These are phyloP conservation scores for Temnothorax nylanderi DNA, from an alignment of 1,140 invertebrate species.

Conservation along the genomic window DNA sequence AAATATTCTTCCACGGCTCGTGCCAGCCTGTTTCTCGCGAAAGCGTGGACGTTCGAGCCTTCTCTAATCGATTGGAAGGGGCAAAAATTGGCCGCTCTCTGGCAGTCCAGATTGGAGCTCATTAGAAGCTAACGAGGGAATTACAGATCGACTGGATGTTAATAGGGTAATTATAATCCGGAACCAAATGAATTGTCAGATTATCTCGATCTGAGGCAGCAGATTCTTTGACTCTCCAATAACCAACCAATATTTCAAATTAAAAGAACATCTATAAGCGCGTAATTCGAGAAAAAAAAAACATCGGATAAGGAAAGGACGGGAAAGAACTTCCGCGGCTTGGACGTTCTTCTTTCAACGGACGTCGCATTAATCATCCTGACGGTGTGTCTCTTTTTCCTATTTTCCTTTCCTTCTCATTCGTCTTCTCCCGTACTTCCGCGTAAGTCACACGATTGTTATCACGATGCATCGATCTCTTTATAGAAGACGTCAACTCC, in stretches of 20 bases:
- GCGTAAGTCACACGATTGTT: slow-evolving; percentile 46
- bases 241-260: not conserved
- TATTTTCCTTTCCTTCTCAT: not conserved
- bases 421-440: not conserved
- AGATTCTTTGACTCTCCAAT: not conserved
- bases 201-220: not conserved
- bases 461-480: slow-evolving; percentile 25
- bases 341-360: slow-evolving; percentile 35
- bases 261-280: not conserved
- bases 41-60: not conserved
- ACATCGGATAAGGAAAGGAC: not conserved
- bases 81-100: slow-evolving; percentile 42
- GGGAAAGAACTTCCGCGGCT: not conserved
- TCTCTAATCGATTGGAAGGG: slow-evolving; percentile 52
- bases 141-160: slow-evolving; percentile 55
- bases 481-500: not conserved
- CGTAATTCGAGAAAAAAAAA: not conserved
- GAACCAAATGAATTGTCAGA: slow-evolving; percentile 36
- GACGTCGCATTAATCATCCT: slow-evolving; percentile 55
- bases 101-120: slow-evolving; percentile 57
- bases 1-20: slow-evolving; percentile 11
- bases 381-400: slow-evolving; percentile 24
- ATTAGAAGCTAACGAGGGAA: slow-evolving; percentile 67
- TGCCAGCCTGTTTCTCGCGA: slow-evolving; percentile 27
- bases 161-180: slow-evolving; percentile 64